phyloP scores from a whole-genome alignment of 92 coral and sea anemone species.

The Pocillopora grandis region DNA sequence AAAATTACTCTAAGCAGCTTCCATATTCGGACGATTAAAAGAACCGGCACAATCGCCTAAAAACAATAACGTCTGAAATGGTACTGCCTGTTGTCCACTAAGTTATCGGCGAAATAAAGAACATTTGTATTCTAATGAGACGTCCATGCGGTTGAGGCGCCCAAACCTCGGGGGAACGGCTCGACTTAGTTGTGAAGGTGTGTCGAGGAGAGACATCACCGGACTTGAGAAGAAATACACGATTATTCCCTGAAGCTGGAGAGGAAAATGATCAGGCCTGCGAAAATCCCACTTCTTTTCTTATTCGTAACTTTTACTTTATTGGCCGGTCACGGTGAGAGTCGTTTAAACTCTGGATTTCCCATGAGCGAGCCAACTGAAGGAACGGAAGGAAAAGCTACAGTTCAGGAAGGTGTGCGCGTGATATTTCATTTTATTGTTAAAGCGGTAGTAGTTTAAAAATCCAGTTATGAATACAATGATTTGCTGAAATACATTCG shows the following conservation, averaged over 20 bases:
- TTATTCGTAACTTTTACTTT: not conserved
- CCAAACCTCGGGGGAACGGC: no score
- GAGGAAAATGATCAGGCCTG: not conserved
- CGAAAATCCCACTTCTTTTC: not conserved
- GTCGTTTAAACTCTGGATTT: not conserved
- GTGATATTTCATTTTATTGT: no score
- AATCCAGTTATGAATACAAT: not conserved
- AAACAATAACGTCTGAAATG: no score
- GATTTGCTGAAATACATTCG: no score
- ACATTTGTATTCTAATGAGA: not conserved
- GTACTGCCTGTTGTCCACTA: not conserved
- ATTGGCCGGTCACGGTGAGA: not conserved
- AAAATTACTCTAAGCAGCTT: no score
- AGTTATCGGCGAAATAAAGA: constrained; percentile 7
- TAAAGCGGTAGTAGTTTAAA: not conserved
- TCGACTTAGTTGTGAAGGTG: no score
- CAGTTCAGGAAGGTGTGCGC: not conserved
- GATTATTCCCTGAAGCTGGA: not conserved
- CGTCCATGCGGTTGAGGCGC: not conserved
- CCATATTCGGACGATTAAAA: no score
- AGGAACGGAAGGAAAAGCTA: not conserved
- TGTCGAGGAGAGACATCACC: not conserved
- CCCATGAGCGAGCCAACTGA: not conserved
- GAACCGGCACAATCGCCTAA: no score
- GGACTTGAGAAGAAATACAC: not conserved